phyloP scores from a whole-genome alignment of 2,888 invertebrate species.

The Lepidochitona cinerea region DNA sequence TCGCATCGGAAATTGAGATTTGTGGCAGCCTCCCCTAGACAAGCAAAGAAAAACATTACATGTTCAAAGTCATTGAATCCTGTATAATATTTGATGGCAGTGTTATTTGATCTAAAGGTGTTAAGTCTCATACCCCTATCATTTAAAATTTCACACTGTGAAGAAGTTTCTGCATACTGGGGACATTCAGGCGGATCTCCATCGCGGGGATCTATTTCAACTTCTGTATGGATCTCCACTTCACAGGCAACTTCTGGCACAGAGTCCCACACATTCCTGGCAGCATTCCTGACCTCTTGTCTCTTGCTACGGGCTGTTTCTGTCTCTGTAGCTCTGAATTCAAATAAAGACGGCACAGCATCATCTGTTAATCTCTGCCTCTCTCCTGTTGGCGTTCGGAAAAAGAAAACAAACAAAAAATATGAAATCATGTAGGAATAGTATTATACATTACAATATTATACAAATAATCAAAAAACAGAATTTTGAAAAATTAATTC shows the following conservation, averaged over 20 bases:
- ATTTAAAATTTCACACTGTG: not conserved
- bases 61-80: not conserved
- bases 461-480: too few relatives aligned
- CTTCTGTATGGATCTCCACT: not conserved
- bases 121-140: not conserved
- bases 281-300: not conserved
- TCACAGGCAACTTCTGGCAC: not conserved
- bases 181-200: not conserved
- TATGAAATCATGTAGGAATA: not conserved
- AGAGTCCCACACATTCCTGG: not conserved
- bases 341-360: constrained; percentile 18
- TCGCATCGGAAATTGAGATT: constrained; percentile 14
- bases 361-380: constrained; percentile 13
- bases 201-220: not conserved
- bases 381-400: not conserved
- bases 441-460: too few relatives aligned
- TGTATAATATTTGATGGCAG: not conserved
- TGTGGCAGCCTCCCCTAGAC: not conserved
- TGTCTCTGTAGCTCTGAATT: not conserved
- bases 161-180: not conserved
- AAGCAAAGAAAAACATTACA: not conserved
- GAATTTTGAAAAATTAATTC: too few relatives aligned
- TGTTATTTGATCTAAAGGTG: not conserved
- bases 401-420: not conserved
- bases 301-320: not conserved